Conservation (phyloP, 2,797 vertebrate species). For the Pelodytes ibericus region DNA sequence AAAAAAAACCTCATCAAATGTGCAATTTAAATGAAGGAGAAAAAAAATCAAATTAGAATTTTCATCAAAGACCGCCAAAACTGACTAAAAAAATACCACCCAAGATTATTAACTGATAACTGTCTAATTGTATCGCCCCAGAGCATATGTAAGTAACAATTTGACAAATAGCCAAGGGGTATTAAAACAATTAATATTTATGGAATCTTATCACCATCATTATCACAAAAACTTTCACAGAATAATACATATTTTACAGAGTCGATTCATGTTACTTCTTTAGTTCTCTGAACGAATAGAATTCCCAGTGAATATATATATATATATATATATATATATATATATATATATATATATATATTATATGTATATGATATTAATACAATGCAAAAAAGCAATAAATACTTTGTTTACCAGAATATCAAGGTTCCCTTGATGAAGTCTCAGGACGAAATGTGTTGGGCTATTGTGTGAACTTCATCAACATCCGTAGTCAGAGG, state of each 20-base stretch:
- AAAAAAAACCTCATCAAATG: background rate
- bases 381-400: no score
- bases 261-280: background rate
- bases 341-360: no score
- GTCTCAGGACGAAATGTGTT: no score
- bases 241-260: background rate
- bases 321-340: no score
- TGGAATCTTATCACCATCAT: background rate
- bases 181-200: constrained; percentile 33
- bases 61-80: background rate
- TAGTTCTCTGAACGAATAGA: no score
- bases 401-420: no score
- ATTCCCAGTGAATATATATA: no score
- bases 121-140: constrained; percentile 1
- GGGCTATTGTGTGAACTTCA: no score
- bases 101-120: constrained; percentile 24
- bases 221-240: background rate
- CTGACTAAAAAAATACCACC: background rate
- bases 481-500: no score
- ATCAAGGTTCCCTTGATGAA: no score
- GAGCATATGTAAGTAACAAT: constrained; percentile 11
- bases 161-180: background rate
- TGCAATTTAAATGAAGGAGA: background rate
- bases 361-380: no score
- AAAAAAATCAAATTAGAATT: background rate